These are phyloP conservation scores for Enteromius trimaculatus DNA, from an alignment of 2,797 vertebrate species.

Conservation along the genomic window DNA sequence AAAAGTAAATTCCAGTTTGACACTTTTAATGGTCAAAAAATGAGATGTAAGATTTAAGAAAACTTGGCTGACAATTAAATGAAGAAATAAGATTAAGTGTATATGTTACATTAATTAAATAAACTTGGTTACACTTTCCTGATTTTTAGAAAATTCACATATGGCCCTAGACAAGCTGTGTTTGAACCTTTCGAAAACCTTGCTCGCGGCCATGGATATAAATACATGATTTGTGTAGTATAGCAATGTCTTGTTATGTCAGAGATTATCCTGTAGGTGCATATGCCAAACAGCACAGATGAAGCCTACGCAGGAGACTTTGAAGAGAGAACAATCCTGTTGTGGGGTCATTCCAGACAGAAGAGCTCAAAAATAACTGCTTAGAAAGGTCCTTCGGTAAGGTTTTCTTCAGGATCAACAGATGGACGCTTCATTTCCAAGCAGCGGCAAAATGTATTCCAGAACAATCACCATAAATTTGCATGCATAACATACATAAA, in stretches of 20 bases:
- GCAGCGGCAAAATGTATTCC: background rate
- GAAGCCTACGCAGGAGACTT: background rate
- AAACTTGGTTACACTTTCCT: background rate
- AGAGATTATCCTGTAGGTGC: background rate
- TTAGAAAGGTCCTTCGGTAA: background rate
- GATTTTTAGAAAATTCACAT: background rate
- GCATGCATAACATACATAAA: background rate
- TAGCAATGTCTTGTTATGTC: background rate
- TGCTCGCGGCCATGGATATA: background rate
- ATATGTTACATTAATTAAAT: background rate
- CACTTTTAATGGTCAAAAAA: background rate
- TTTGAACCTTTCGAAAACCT: background rate
- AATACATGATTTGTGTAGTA: background rate
- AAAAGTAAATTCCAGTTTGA: background rate
- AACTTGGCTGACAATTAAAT: too few species aligned
- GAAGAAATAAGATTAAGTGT: background rate
- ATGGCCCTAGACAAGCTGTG: background rate
- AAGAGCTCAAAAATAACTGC: slow-evolving; percentile 5
- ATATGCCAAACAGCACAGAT: background rate
- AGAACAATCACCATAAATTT: background rate
- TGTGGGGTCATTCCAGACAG: background rate
- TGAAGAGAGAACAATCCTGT: background rate
- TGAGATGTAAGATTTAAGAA: too few species aligned
- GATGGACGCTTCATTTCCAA: background rate
- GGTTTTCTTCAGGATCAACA: background rate